These are phyloP conservation scores for Lepidostoma basale DNA, from an alignment of 1,140 invertebrate species.

Conservation along the genomic window DNA sequence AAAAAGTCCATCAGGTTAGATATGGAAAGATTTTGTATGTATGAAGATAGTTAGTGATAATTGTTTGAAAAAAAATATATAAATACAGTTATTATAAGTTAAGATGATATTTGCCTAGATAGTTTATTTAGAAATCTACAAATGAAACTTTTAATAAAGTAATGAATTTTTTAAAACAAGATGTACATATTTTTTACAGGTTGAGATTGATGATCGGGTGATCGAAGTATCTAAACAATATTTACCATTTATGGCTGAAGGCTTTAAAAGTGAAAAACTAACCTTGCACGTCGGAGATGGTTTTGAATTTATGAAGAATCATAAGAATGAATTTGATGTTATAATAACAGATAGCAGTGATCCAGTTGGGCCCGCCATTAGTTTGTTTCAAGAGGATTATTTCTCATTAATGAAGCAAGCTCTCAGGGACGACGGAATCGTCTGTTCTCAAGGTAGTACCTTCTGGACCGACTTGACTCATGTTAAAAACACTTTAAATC, in stretches of 20 bases:
- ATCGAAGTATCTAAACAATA: slow-evolving; percentile 91
- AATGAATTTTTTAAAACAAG: neutral
- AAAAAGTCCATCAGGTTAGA: slow-evolving; percentile 77
- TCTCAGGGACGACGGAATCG: slow-evolving; percentile 82
- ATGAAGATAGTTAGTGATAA: neutral
- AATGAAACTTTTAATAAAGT: neutral
- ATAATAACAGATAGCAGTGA: slow-evolving; percentile 99
- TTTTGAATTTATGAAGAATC: slow-evolving; percentile 91
- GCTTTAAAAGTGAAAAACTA: slow-evolving; percentile 85
- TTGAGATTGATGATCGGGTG: slow-evolving; percentile 94
- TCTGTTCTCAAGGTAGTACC: slow-evolving; percentile 93
- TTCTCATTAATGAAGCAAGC: slow-evolving; percentile 86
- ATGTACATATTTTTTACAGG: slow-evolving; percentile 56
- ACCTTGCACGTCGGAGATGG: slow-evolving; percentile 89
- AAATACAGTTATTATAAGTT: neutral
- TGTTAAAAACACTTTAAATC: slow-evolving; percentile 75
- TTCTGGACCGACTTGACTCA: slow-evolving; percentile 86
- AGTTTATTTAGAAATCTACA: too few species aligned
- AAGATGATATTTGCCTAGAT: neutral
- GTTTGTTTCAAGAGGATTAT: slow-evolving; percentile 82
- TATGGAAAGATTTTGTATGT: slow-evolving; percentile 23
- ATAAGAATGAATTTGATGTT: slow-evolving; percentile 89
- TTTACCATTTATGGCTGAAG: slow-evolving; percentile 88
- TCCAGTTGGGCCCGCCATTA: slow-evolving; percentile 83
- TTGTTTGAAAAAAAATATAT: too few species aligned